Conservation (phyloP, 2,888 invertebrate genomes). For the Carterocephalus palaemon region DNA sequence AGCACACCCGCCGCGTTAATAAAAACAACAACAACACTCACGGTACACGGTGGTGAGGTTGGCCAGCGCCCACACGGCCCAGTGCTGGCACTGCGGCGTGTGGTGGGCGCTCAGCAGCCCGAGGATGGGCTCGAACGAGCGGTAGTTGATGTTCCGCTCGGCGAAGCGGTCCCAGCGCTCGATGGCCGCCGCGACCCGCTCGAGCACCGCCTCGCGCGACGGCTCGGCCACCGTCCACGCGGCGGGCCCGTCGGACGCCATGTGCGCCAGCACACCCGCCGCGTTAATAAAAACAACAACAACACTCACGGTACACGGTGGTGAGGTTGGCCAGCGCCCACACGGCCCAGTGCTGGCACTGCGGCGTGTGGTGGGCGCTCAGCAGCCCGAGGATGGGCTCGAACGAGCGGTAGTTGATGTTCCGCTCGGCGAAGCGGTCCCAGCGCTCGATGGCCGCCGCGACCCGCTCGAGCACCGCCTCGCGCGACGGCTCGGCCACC, state of each 20-base stretch:
- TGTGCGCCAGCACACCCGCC: conserved; percentile 96
- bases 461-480: no score
- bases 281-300: no score
- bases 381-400: no score
- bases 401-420: no score
- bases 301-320: no score
- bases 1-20: conserved; percentile 97
- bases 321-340: no score
- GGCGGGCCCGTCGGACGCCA: conserved; percentile 93
- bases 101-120: conserved; percentile 89
- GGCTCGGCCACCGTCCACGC: conserved; percentile 89
- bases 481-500: no score
- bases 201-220: conserved; percentile 83
- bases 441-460: no score
- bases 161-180: conserved; percentile 92
- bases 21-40: no score
- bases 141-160: conserved; percentile 96
- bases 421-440: no score
- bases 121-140: conserved; percentile 94
- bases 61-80: conserved; percentile 98
- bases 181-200: conserved; percentile 89
- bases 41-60: conserved; percentile 96
- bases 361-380: no score
- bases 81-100: conserved; percentile 95
- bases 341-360: no score